A percentile compares a stretch with the other conserved stretches of the same genome.
These are phyloP conservation scores for Xylota sylvarum DNA, from an alignment of 2,888 invertebrate genomes.

Conservation along the genomic window DNA sequence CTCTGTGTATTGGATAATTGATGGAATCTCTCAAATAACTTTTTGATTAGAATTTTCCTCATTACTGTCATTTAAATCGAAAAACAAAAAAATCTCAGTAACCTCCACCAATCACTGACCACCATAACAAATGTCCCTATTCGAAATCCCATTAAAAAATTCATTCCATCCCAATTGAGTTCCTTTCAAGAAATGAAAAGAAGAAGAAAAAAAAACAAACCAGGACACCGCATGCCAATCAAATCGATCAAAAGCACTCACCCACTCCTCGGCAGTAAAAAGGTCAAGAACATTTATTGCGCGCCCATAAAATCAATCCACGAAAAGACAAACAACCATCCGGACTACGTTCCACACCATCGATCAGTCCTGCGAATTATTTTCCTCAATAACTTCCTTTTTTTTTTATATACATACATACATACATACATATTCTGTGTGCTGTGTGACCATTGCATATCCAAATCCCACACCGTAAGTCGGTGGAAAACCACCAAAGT, in stretches of 20 bases:
- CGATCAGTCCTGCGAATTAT: slow-evolving; percentile 55
- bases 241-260: slow-evolving; percentile 60
- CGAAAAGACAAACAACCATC: slow-evolving; percentile 39
- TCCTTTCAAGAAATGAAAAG: slow-evolving; percentile 26
- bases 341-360: slow-evolving; percentile 40
- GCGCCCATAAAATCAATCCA: slow-evolving; percentile 61
- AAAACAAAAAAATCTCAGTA: not conserved
- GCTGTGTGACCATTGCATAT: slow-evolving; percentile 24
- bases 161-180: slow-evolving; percentile 58
- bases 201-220: not conserved
- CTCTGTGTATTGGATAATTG: not conserved
- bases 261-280: slow-evolving; percentile 37
- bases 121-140: slow-evolving; percentile 36
- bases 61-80: not conserved
- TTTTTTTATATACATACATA: slow-evolving; percentile 68
- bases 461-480: not conserved
- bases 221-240: slow-evolving; percentile 44
- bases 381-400: slow-evolving; percentile 62
- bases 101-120: not conserved
- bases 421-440: slow-evolving; percentile 37
- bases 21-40: not conserved
- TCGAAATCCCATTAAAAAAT: slow-evolving; percentile 44
- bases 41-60: slow-evolving; percentile 16
- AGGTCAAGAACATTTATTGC: slow-evolving; percentile 75
- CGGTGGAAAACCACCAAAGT: slow-evolving; percentile 54